Conservation (phyloP, 2,113 vertebrate genomes). For the Columba janthina region DNA sequence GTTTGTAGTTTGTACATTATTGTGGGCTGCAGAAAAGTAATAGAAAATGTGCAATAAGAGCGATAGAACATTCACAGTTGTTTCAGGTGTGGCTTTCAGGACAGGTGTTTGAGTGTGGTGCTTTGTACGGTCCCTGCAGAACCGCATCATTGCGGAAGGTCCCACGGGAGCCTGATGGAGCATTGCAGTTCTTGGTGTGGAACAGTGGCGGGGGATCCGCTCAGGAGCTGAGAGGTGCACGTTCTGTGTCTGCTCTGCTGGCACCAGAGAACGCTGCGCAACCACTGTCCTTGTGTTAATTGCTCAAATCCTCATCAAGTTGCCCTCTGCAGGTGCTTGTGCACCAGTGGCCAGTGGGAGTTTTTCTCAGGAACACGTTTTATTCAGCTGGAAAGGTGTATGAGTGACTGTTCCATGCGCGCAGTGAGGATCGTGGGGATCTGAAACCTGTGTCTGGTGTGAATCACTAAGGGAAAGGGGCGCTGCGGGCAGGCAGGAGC, state of each 20-base stretch:
- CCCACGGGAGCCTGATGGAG: neutral
- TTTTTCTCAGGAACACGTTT: fast-evolving
- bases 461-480: neutral
- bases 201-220: neutral
- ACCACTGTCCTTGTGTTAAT: fast-evolving
- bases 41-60: neutral
- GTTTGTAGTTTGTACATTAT: fast-evolving
- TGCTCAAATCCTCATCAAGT: neutral
- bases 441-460: too few relatives aligned
- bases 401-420: fast-evolving
- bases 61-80: too few relatives aligned
- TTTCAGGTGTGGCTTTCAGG: neutral
- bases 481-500: too few relatives aligned
- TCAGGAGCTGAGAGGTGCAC: neutral
- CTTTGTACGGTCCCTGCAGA: neutral
- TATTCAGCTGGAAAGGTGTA: neutral
- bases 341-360: fast-evolving
- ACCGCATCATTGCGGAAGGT: too few relatives aligned
- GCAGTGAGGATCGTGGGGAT: neutral
- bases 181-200: too few relatives aligned
- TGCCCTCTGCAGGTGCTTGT: neutral
- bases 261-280: fast-evolving
- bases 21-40: neutral
- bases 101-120: neutral
- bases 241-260: too few relatives aligned